Conservation (phyloP, 2,113 vertebrate genomes). For the Dendropsophus ebraccatus region DNA sequence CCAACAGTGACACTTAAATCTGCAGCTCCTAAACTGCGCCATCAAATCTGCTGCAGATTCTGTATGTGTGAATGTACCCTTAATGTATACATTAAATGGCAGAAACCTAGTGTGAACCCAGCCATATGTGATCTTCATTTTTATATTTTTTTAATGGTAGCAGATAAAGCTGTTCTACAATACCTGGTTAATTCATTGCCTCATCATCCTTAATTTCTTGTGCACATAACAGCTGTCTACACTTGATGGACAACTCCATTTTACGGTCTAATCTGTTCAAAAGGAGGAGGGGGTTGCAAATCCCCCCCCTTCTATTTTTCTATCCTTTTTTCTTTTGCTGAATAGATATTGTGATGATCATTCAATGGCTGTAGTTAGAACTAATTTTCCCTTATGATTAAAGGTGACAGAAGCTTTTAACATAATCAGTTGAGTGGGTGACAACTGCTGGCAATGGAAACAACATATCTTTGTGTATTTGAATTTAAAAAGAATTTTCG, state of each 20-base stretch:
- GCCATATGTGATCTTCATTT: too few relatives aligned
- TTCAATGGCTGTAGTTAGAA: neutral
- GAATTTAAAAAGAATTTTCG: neutral
- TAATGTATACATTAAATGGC: too few relatives aligned
- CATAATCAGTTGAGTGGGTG: constrained; percentile 5
- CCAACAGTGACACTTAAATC: too few relatives aligned
- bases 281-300: neutral
- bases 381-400: neutral
- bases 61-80: too few relatives aligned
- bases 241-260: neutral
- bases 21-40: too few relatives aligned
- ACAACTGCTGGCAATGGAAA: neutral
- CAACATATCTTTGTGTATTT: neutral
- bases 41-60: too few relatives aligned
- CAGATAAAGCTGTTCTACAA: neutral
- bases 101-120: too few relatives aligned
- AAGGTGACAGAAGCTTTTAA: constrained; percentile 11
- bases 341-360: neutral
- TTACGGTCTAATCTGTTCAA: neutral
- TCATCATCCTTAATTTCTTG: neutral
- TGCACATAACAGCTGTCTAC: neutral
- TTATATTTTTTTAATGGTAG: too few relatives aligned
- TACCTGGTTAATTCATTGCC: neutral
- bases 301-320: too few relatives aligned
- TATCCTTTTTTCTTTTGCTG: neutral